Evolutionary conservation across 2,113 vertebrate genomes (phyloP), one percentile per base, ranked within the genome.

Genomic region (Petrocephalus zakoni): DNA sequence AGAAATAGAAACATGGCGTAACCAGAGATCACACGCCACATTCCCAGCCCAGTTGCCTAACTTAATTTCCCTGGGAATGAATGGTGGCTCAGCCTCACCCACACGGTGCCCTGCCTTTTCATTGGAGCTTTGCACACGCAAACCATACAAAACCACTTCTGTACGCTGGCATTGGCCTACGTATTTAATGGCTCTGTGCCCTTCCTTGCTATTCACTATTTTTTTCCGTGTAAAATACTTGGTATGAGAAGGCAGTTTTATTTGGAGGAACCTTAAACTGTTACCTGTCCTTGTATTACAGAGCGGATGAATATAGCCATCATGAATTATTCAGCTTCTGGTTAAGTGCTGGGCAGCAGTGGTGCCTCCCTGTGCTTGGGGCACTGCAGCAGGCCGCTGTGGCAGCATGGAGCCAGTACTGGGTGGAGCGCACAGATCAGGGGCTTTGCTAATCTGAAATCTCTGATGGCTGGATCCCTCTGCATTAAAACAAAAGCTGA

Each of bases 381-480:
- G 84, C 51, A 53, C 84, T 53, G 22, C 46, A 22, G 56, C 19
- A 46, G 56, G 86, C 42, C 22, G 51, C 34, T 46, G 9, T 19
- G 21, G 55, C 53, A 15, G 47, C 21, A 37, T 49, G 78, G 34
- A 49, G 52, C 37, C 9, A 29, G 29, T 19, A 15, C 29, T 34
- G 49, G 25, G 10, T 88, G 29, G 75, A 5, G 72, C 10, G 37
- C 49, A 78, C 49, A 21, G 68, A 64, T 82, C 87, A 29, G 19
- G 6, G 29, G 13, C 34, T 53, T 46, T n/a, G 72, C 88, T 84
- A 61, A 88, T 88, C 78, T 84, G 22, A 58, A 81, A 82, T 81
- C 72, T 49, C 11, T 46, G 68, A 55, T 29, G 25, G 25, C 68
- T 81, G 72, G 68, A 42, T 88, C 49, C 75, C 19, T 82, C n/a